A percentile compares a stretch with the other conserved stretches of the same genome.
Evolutionary conservation across 2,113 vertebrate genomes (phyloP).

Genomic region (Nannobrachium achirus): DNA sequence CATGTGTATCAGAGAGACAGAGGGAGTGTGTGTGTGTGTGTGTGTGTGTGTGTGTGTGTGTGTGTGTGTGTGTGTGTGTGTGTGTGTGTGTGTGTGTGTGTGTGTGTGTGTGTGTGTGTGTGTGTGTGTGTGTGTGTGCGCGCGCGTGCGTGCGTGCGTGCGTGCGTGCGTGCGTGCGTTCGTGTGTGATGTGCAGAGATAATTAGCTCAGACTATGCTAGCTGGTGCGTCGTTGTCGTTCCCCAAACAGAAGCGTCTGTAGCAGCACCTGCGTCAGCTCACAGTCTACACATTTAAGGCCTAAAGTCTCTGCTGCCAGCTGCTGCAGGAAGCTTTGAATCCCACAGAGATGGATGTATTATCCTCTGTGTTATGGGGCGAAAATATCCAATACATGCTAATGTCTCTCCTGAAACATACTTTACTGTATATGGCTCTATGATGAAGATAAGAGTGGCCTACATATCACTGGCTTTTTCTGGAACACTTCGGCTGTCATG

Average conservation of each 20-base stretch:
- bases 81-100: too few species aligned
- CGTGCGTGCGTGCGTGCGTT: neutral
- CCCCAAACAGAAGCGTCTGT: conserved; percentile 45
- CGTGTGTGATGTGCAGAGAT: conserved; percentile 24
- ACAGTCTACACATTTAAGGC: conserved; percentile 28
- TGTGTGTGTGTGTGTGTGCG: too few species aligned
- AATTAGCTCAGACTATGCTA: conserved; percentile 55
- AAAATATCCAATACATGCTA: conserved; percentile 57
- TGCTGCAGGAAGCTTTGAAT: conserved; percentile 55
- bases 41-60: conserved; percentile 15
- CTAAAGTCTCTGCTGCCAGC: conserved; percentile 41
- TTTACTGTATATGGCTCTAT: too few species aligned
- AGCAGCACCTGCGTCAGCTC: conserved; percentile 38
- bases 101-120: too few species aligned
- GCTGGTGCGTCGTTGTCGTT: conserved; percentile 34
- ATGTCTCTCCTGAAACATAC: conserved; percentile 49
- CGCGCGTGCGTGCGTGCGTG: neutral
- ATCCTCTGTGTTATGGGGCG: conserved; percentile 29
- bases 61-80: too few species aligned
- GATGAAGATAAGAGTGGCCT: too few species aligned
- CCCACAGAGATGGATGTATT: conserved; percentile 53
- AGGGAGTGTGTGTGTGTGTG: conserved; percentile 8
- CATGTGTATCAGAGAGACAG: too few species aligned
- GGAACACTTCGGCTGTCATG: too few species aligned
- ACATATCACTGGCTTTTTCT: too few species aligned